These are phyloP conservation scores for Coecobrya sp. DNA, from an alignment of 2,888 invertebrate species.

Conservation along the genomic window DNA sequence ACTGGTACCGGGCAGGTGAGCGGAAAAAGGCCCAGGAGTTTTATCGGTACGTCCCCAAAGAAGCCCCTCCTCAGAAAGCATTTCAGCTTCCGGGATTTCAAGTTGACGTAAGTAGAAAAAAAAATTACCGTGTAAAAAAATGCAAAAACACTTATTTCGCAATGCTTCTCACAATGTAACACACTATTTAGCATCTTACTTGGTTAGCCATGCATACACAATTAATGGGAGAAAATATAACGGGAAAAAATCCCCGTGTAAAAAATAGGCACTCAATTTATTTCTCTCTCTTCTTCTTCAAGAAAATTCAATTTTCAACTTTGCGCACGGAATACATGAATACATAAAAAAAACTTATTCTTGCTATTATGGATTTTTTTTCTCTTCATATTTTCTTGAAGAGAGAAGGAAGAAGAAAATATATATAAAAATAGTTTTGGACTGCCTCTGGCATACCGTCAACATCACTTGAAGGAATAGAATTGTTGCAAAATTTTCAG, in stretches of 20 bases:
- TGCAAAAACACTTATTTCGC: neutral
- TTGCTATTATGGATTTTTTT: neutral
- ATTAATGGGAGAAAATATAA: neutral
- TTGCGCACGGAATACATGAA: conserved; percentile 36
- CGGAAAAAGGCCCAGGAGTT: conserved; percentile 81
- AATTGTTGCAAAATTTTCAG: conserved; percentile 11
- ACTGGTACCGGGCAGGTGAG: conserved; percentile 80
- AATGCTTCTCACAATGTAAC: neutral
- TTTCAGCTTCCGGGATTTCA: conserved; percentile 82
- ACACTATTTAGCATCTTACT: neutral
- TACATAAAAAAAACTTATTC: neutral
- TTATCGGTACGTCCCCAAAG: conserved; percentile 83
- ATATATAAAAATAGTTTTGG: conserved; percentile 13
- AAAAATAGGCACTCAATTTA: neutral
- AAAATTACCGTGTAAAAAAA: neutral
- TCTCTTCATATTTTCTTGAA: neutral
- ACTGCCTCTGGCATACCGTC: conserved; percentile 14
- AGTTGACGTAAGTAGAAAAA: conserved; percentile 84
- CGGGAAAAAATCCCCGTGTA: neutral
- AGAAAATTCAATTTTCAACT: conserved; percentile 18
- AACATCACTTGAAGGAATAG: neutral
- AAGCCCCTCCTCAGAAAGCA: conserved; percentile 83
- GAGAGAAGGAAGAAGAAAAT: neutral
- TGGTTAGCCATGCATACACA: conserved; percentile 3
- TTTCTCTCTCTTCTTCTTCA: neutral